These are phyloP conservation scores for Hydropsyche tenuis DNA, from an alignment of 1,140 invertebrate genomes.

Conservation along the genomic window DNA sequence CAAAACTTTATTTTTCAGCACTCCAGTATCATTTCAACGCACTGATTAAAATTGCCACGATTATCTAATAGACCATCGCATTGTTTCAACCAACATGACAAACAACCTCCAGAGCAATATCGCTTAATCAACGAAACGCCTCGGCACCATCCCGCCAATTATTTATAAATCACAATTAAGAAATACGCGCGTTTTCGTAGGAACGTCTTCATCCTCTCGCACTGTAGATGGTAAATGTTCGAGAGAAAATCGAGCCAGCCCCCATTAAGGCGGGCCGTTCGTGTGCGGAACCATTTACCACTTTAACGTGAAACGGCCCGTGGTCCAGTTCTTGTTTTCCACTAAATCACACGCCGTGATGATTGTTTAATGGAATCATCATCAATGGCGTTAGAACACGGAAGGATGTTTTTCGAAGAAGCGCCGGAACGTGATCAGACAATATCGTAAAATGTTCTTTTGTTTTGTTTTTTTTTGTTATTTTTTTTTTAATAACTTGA, in stretches of 20 bases:
- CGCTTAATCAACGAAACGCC: constrained; percentile 6
- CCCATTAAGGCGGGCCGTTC: constrained; percentile 10
- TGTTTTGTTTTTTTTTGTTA: no score
- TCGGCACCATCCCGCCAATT: background rate
- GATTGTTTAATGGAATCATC: constrained; percentile 36
- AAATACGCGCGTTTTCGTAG: constrained; percentile 1
- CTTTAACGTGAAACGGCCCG: constrained; percentile 21
- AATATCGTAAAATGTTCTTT: no score
- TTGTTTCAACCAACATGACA: constrained; percentile 1
- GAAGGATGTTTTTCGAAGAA: background rate
- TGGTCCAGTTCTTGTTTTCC: constrained; percentile 26
- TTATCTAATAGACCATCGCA: no score
- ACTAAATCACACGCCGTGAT: constrained; percentile 32
- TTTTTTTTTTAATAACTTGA: no score
- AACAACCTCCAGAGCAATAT: background rate
- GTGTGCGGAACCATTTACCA: constrained; percentile 31
- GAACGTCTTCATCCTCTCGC: constrained; percentile 6
- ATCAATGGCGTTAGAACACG: constrained; percentile 12
- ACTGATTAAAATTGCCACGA: no score
- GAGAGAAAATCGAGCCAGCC: background rate
- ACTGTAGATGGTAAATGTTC: no score
- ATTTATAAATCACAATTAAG: constrained; percentile 28
- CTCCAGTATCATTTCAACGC: no score
- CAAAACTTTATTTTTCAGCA: no score
- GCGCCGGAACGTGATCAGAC: no score